These are phyloP conservation scores for Drosophila robusta DNA, from an alignment of 2,888 invertebrate genomes.

Conservation along the genomic window DNA sequence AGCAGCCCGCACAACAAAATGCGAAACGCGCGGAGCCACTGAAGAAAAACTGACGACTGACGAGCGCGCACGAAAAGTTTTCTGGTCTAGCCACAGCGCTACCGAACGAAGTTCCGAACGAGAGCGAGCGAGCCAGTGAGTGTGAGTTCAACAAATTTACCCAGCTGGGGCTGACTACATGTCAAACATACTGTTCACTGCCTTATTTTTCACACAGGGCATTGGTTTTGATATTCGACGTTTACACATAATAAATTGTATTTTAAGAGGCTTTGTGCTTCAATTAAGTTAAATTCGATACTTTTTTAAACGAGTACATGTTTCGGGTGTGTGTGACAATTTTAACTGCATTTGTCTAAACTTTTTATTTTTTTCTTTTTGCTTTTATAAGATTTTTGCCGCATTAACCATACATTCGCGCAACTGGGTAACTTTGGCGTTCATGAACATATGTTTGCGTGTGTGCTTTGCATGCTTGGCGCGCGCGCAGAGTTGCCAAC, in stretches of 20 bases:
- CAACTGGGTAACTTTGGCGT: constrained; percentile 40
- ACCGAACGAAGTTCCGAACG: constrained; percentile 62
- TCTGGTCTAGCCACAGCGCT: constrained; percentile 50
- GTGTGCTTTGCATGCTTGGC: constrained; percentile 64
- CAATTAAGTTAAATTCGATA: neutral
- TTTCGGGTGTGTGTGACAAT: neutral
- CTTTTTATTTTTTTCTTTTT: neutral
- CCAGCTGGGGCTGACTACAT: constrained; percentile 30
- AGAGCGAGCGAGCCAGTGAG: constrained; percentile 56
- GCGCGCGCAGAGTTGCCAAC: constrained; percentile 70
- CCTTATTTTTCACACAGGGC: constrained; percentile 6
- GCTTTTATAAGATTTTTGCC: neutral
- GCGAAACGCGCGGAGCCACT: constrained; percentile 82
- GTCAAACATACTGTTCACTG: constrained; percentile 17
- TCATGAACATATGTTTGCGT: constrained; percentile 20
- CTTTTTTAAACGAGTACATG: neutral
- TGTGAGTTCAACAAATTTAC: constrained; percentile 62
- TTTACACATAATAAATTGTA: neutral
- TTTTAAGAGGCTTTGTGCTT: neutral
- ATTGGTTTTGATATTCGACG: neutral
- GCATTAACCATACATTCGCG: neutral
- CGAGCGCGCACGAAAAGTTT: constrained; percentile 65
- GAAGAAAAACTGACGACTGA: constrained; percentile 80
- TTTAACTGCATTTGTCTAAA: neutral
- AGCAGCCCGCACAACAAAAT: constrained; percentile 79